phyloP scores from a whole-genome alignment of 2,888 invertebrate genomes.

The Trachelus tabidus region DNA sequence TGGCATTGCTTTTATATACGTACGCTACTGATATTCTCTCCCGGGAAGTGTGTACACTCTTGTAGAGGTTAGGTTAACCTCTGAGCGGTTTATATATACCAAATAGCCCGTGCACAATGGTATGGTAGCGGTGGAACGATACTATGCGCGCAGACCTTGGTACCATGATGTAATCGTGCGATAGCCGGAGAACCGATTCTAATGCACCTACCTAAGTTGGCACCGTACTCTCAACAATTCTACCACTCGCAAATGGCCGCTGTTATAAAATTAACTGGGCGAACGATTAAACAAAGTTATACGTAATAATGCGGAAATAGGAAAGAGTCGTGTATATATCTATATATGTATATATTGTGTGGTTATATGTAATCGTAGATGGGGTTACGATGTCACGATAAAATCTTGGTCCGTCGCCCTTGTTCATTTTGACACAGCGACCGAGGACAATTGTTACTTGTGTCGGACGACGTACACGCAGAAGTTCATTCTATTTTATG shows the following conservation, averaged over 20 bases:
- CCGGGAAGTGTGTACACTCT: not conserved
- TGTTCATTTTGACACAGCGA: not conserved
- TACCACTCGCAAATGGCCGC: not conserved
- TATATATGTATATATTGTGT: not conserved
- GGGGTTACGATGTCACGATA: not conserved
- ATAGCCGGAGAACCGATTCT: not conserved
- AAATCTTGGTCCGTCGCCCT: not conserved
- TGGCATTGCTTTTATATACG: not conserved
- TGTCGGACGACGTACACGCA: not conserved
- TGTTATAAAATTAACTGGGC: not conserved
- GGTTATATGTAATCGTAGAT: not conserved
- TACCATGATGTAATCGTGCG: not conserved
- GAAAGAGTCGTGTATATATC: no score
- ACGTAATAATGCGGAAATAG: not conserved
- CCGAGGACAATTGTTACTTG: not conserved
- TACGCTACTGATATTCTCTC: not conserved
- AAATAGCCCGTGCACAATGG: not conserved
- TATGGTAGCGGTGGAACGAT: constrained; percentile 1
- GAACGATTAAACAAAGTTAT: not conserved
- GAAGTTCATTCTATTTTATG: not conserved
- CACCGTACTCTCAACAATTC: constrained; percentile 18
- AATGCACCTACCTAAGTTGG: constrained; percentile 15
- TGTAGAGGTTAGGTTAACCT: no score
- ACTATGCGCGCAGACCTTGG: not conserved
- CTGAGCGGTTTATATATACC: no score